Percentiles rank a stretch among this genome's conserved stretches.
These are phyloP conservation scores for Physocephala rufipes DNA, from an alignment of 2,888 invertebrate species.

Conservation along the genomic window DNA sequence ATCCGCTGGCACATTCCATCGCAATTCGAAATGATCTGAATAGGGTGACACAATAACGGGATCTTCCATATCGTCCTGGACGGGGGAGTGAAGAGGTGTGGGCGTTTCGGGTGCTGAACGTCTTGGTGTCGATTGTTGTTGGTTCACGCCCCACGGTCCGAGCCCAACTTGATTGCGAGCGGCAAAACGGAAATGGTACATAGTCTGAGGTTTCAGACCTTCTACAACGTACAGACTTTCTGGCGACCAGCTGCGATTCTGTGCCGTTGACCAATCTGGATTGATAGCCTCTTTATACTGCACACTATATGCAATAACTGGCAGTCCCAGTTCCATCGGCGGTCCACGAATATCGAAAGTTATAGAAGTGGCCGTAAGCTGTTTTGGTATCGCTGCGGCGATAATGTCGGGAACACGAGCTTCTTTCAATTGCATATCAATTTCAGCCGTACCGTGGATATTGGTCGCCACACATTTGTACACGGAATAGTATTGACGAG, in stretches of 20 bases:
- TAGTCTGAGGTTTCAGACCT: slow-evolving; percentile 77
- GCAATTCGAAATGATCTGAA: slow-evolving; percentile 81
- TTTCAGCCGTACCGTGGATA: slow-evolving; percentile 74
- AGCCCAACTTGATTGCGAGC: slow-evolving; percentile 85
- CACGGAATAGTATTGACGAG: slow-evolving; percentile 73
- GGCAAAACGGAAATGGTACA: slow-evolving; percentile 84
- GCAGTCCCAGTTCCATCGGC: slow-evolving; percentile 77
- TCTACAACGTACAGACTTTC: slow-evolving; percentile 85
- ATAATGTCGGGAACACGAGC: slow-evolving; percentile 77
- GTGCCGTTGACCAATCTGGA: slow-evolving; percentile 75
- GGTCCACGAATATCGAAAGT: slow-evolving; percentile 82
- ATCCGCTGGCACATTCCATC: slow-evolving; percentile 86
- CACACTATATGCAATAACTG: slow-evolving; percentile 76
- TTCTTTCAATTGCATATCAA: slow-evolving; percentile 77
- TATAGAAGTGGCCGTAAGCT: slow-evolving; percentile 84
- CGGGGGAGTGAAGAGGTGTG: slow-evolving; percentile 68
- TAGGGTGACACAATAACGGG: slow-evolving; percentile 71
- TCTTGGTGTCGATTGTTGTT: slow-evolving; percentile 77
- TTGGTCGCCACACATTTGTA: slow-evolving; percentile 88
- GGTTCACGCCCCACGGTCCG: slow-evolving; percentile 76
- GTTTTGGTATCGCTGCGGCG: slow-evolving; percentile 72
- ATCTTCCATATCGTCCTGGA: slow-evolving; percentile 66
- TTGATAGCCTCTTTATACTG: slow-evolving; percentile 77
- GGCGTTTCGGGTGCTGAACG: slow-evolving; percentile 81
- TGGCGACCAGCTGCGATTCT: slow-evolving; percentile 80